These are phyloP conservation scores for Cottus gobio DNA, from an alignment of 2,113 vertebrate genomes.

Conservation along the genomic window DNA sequence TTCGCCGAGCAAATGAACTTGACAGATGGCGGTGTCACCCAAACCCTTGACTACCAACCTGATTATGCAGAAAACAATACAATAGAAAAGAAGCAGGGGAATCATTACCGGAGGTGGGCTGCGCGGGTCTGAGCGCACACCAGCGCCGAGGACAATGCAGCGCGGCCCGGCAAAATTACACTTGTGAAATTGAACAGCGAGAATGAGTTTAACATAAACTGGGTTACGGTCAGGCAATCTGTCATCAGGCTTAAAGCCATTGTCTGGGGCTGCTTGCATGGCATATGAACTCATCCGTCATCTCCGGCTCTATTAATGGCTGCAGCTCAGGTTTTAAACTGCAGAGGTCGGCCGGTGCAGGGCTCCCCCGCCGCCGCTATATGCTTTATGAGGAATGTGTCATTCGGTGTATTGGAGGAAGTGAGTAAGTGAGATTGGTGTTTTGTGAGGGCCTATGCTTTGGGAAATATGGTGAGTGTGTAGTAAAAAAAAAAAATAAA, in stretches of 20 bases:
- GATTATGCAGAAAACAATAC: conserved; percentile 99
- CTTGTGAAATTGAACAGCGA: conserved; percentile 98
- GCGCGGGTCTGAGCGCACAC: conserved; percentile 70
- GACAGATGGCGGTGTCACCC: conserved; percentile 99
- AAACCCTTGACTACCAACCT: conserved; percentile 98
- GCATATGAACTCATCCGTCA: conserved; percentile 99
- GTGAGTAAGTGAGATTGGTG: conserved; percentile 14
- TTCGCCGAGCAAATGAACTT: conserved; percentile 99
- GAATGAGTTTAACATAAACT: conserved; percentile 99
- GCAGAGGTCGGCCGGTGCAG: conserved; percentile 81
- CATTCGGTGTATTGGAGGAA: conserved; percentile 35
- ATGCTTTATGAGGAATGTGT: conserved; percentile 65
- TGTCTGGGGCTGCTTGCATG: conserved; percentile 97
- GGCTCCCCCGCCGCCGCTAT: conserved; percentile 66
- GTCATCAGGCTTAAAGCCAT: conserved; percentile 95
- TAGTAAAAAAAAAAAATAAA: not conserved
- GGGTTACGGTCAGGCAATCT: conserved; percentile 98
- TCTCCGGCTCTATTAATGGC: conserved; percentile 91
- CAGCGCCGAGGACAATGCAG: conserved; percentile 91
- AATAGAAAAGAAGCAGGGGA: conserved; percentile 93
- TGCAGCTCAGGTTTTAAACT: conserved; percentile 87
- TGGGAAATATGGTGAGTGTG: not conserved
- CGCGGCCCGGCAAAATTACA: conserved; percentile 96
- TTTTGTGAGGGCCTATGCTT: conserved; percentile 2
- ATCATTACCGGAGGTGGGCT: conserved; percentile 96